These are phyloP conservation scores for Scotopteryx bipunctaria DNA, from an alignment of 2,888 invertebrate species.

Conservation along the genomic window DNA sequence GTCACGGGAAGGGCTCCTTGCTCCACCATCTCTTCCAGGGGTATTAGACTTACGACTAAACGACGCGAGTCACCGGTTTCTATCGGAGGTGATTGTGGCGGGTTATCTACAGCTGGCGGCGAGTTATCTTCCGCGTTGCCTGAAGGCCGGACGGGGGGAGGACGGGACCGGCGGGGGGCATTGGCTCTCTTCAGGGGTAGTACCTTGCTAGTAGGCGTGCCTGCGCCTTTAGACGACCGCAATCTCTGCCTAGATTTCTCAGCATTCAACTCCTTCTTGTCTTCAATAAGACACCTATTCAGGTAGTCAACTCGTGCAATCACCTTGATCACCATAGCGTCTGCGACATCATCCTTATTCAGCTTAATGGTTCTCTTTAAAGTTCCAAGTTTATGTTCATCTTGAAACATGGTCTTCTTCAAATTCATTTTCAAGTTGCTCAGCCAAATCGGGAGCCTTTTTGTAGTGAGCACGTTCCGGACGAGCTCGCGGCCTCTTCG, in stretches of 20 bases:
- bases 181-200: too few relatives aligned
- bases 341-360: background rate
- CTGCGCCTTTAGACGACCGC: background rate
- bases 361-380: constrained; percentile 4
- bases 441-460: constrained; percentile 10
- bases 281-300: constrained; percentile 3
- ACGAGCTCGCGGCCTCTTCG: constrained; percentile 8
- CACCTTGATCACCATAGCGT: background rate
- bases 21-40: background rate
- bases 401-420: constrained; percentile 7
- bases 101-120: too few relatives aligned
- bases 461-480: constrained; percentile 4
- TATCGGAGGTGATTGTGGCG: background rate
- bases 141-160: too few relatives aligned
- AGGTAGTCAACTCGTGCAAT: constrained; percentile 4
- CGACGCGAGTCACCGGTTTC: too few relatives aligned
- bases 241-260: background rate
- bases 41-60: background rate
- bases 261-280: background rate
- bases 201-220: background rate
- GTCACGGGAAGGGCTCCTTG: too few relatives aligned
- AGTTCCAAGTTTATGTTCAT: constrained; percentile 7
- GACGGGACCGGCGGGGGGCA: too few relatives aligned
- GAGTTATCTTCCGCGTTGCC: too few relatives aligned
- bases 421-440: constrained; percentile 10